Base-by-base conservation (phyloP, 2,797 vertebrate species). In the Poecilia velifera region DNA sequence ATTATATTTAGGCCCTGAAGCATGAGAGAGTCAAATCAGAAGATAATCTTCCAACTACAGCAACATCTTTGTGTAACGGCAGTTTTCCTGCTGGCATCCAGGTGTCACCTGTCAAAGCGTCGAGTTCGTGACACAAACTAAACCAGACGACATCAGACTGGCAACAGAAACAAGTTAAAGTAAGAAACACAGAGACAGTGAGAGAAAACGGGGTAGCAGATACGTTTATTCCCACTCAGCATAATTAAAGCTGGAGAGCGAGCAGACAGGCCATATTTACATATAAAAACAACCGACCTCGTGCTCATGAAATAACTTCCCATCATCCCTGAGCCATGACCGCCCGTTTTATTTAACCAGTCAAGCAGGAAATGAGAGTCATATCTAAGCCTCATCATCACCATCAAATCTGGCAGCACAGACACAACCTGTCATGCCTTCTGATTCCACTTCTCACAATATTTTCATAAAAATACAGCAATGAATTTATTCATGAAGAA, bases 321-420 rank as follows among this genome's bases (percentile, higher is more conserved):
- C 53, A 18, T 47, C 0, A 2, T 78, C 76, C 78, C 74, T 82
- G 10, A 80, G 85, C 39, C 76, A 75, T 49, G 34, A 62, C 47
- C 86, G 82, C 78, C 72, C 77, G 86, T 80, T 73, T 83, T 84
- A 59, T 74, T 81, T 68, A 85, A 87, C 77, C 68, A 86, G 85
- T 81, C 89, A 86, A 81, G 93, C 75, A 22, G 85, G 72, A 94
- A 95, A 95, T 93, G 92, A 91, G 86, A 92, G 81, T 51, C 39
- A 82, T n/a, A 39, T 66, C 62, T 74, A 43, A 10, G 14, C 22
- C 1, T 46, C 68, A 51, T 34, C 75, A 59, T 34, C 76, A 59
- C 57, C 73, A 76, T 72, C 13, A 80, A 68, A 72, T 45, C 81
- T 73, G 76, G 80, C 80, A 68, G 49, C 72, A 80, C 13, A 70